These are phyloP conservation scores for Drosophila elegans DNA, from an alignment of 1,140 invertebrate species.

Conservation along the genomic window DNA sequence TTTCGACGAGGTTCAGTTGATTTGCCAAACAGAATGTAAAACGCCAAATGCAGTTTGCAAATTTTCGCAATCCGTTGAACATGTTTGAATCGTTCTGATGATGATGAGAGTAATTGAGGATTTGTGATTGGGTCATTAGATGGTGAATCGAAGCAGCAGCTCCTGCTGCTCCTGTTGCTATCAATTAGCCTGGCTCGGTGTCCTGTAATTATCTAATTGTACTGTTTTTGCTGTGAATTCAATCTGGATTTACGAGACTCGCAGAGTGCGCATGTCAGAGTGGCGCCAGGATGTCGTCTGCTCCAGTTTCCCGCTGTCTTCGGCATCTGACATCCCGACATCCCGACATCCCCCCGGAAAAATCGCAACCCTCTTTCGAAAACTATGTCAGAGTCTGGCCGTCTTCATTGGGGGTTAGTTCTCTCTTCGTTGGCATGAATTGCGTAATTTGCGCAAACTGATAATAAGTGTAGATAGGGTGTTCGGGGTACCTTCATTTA, in stretches of 20 bases:
- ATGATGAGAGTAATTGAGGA: background rate
- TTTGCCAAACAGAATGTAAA: conserved; percentile 34
- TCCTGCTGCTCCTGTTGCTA: conserved; percentile 16
- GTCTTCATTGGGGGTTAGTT: conserved; percentile 26
- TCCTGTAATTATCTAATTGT: conserved; percentile 74
- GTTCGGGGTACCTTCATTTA: conserved; percentile 32
- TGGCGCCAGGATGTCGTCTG: conserved; percentile 76
- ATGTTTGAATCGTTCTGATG: conserved; percentile 14
- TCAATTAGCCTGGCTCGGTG: conserved; percentile 31
- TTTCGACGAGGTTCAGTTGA: conserved; percentile 9
- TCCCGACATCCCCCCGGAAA: background rate
- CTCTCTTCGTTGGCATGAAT: conserved; percentile 44
- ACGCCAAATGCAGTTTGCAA: conserved; percentile 12
- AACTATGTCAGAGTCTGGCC: conserved; percentile 69
- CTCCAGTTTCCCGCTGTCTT: conserved; percentile 69
- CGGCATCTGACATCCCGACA: conserved; percentile 27
- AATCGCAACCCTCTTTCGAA: conserved; percentile 14
- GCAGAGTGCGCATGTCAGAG: conserved; percentile 69
- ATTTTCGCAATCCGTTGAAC: conserved; percentile 6
- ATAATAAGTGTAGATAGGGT: conserved; percentile 55
- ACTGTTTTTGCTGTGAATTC: conserved; percentile 40
- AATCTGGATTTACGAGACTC: conserved; percentile 45
- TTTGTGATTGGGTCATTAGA: conserved; percentile 24
- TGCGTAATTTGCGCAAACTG: conserved; percentile 71
- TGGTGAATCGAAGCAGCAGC: conserved; percentile 14